phyloP scores from a whole-genome alignment of 2,888 invertebrate genomes.

The Glyphotaelius pellucidus region DNA sequence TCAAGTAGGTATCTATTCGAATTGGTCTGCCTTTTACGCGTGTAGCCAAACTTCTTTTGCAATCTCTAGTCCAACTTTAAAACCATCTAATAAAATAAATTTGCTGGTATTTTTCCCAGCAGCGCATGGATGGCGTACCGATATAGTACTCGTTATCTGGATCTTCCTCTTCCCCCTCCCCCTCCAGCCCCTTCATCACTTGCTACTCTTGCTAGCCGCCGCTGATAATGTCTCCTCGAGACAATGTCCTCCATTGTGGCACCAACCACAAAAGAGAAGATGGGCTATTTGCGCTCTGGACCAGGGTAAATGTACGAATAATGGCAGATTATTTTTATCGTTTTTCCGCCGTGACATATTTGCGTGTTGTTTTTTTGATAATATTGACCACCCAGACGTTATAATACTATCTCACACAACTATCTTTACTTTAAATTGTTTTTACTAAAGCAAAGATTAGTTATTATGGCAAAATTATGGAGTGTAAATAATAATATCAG shows the following conservation, averaged over 20 bases:
- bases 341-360: background rate
- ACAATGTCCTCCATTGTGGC: constrained; percentile 21
- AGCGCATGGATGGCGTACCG: background rate
- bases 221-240: constrained; percentile 25
- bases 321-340: background rate
- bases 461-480: too few species aligned
- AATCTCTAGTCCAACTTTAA: background rate
- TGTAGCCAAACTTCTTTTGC: background rate
- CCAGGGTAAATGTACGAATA: constrained; percentile 11
- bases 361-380: background rate
- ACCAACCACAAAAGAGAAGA: background rate
- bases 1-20: too few species aligned
- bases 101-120: background rate
- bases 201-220: constrained; percentile 10
- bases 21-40: too few species aligned
- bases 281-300: constrained; percentile 6
- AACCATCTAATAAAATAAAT: background rate
- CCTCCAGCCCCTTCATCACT: background rate
- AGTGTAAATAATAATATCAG: too few species aligned
- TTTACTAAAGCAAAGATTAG: too few species aligned
- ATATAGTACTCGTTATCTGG: background rate
- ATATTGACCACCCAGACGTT: background rate
- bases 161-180: background rate
- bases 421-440: too few species aligned
- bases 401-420: background rate